Evolutionary conservation across 64 coral and sea anemone species (phyloP), one percentile per base, ranked within the genome.

Genomic region (Montipora efflorescens): DNA sequence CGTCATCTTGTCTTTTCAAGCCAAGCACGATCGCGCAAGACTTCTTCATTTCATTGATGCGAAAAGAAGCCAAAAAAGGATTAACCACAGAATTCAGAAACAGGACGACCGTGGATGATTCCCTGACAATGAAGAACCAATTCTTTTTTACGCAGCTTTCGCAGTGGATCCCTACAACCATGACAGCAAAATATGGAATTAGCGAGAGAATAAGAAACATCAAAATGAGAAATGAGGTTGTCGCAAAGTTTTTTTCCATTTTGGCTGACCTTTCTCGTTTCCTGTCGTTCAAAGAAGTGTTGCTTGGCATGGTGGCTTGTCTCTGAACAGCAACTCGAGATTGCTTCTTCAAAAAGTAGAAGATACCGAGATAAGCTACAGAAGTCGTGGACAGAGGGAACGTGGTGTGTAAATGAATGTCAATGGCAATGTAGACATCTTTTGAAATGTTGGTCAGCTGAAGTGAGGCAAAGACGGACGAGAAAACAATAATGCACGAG

Each of bases 171-270:
- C 36, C 57, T 19, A 83, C 28, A 28, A 28, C 28, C 28, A 28
- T 28, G 28, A 28, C 28, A 28, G 28, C 28, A 28, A 28, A 28
- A 83, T 83, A 83, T 5, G 80, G 80, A 16, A 83, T 47, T 2
- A 83, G 59, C 5, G 81, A 83, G 16, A 83, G 4, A 47, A 68
- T 19, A 3, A 83, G 81, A 47, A 82, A 62, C 19, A 82, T 22
- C 4, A 82, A 43, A 62, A 66, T 82, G 1, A 82, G 11, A 12
- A 82, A 82, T 12, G 80, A 82, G 14, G 80, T 82, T 45, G 80
- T 66, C 4, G 58, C 20, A 44, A 82, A 45, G 43, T 82, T 82
- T 61, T 58, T 10, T 15, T 82, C 80, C 5, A 43, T 82, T 43
- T 82, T 8, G 1, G 21, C 80, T 5, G 2, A 13, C 44, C 11